phyloP scores from a whole-genome alignment of 2,113 vertebrate genomes.

The Pyxicephalus adspersus region DNA sequence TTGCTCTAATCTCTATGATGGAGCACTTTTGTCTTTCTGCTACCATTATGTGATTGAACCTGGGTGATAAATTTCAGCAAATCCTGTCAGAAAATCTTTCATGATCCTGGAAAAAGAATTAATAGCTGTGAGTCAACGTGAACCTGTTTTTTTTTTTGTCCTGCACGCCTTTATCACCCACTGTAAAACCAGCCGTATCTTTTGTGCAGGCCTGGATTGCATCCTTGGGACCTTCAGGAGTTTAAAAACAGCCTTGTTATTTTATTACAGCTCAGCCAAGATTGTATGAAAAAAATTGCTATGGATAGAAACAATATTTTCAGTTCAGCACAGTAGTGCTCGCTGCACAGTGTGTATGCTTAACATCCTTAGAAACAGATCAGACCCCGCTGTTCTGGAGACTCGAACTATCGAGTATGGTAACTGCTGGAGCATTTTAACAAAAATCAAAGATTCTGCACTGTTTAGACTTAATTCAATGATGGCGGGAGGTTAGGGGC shows the following conservation, averaged over 20 bases:
- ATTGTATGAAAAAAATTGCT: constrained; percentile 15
- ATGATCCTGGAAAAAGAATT: constrained; percentile 48
- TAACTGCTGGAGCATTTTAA: no score
- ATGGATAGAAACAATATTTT: not conserved
- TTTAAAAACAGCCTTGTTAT: constrained; percentile 53
- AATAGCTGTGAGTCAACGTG: constrained; percentile 50
- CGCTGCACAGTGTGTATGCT: not conserved
- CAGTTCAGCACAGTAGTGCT: not conserved
- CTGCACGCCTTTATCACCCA: constrained; percentile 48
- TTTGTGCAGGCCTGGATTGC: constrained; percentile 39
- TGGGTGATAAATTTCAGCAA: constrained; percentile 50
- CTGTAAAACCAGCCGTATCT: constrained; percentile 52
- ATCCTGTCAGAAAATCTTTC: constrained; percentile 55
- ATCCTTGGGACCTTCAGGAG: constrained; percentile 47
- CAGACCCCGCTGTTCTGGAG: not conserved
- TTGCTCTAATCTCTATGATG: constrained; percentile 42
- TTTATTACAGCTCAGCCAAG: constrained; percentile 39
- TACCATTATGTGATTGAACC: constrained; percentile 48
- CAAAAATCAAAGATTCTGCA: no score
- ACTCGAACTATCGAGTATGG: no score
- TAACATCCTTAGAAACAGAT: not conserved
- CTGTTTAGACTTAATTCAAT: no score
- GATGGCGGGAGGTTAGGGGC: no score
- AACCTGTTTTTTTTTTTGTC: constrained; percentile 49
- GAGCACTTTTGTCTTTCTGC: constrained; percentile 29